Evolutionary conservation across 2,888 invertebrate genomes (phyloP).

Genomic region (Erebia aethiops): DNA sequence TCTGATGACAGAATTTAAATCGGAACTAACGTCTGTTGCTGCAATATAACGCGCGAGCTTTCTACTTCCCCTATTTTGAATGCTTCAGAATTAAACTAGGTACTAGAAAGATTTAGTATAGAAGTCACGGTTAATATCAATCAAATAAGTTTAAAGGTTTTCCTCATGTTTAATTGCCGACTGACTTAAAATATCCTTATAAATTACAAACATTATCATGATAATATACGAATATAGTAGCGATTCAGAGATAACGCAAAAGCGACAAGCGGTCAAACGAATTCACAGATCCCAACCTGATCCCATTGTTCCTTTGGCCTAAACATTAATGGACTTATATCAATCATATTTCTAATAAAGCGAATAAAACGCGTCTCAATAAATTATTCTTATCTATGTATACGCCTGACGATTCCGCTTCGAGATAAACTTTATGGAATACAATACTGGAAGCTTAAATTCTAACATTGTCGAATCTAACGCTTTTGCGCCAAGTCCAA

Average conservation of each 20-base stretch:
- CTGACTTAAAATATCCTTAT: constrained; percentile 28
- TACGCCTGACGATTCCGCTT: constrained; percentile 2
- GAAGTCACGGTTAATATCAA: background rate
- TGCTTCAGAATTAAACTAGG: background rate
- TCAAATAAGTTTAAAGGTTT: background rate
- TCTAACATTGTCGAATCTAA: constrained; percentile 15
- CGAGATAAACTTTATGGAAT: constrained; percentile 14
- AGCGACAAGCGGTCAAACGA: constrained; percentile 34
- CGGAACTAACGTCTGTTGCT: background rate
- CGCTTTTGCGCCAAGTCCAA: constrained; percentile 43
- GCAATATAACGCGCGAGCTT: background rate
- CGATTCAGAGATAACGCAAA: constrained; percentile 44
- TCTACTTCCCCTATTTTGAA: background rate
- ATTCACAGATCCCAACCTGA: constrained; percentile 22
- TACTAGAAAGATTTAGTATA: background rate
- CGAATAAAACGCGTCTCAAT: constrained; percentile 10
- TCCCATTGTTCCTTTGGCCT: constrained; percentile 14
- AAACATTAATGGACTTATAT: constrained; percentile 19
- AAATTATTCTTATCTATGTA: constrained; percentile 17
- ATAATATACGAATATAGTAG: constrained; percentile 32
- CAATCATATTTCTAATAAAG: constrained; percentile 18
- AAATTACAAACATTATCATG: constrained; percentile 34
- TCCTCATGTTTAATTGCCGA: constrained; percentile 46
- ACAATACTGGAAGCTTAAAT: constrained; percentile 25
- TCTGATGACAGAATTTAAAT: background rate